Conservation (phyloP, 2,888 invertebrate species). For the Hemithea aestivaria region DNA sequence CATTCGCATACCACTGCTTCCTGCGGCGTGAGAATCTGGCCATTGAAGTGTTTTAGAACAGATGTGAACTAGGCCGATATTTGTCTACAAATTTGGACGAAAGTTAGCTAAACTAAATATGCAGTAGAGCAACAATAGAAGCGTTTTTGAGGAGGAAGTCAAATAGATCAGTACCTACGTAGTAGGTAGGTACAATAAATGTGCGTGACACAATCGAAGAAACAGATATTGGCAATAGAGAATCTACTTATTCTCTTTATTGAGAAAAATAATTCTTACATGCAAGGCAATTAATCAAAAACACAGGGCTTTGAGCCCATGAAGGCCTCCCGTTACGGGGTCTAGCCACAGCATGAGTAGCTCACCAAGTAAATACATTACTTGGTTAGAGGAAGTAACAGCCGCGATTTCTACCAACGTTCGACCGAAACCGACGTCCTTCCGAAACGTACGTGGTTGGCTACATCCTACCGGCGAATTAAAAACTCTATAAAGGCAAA, state of each 20-base stretch:
- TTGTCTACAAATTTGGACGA: not conserved
- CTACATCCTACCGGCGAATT: constrained; percentile 37
- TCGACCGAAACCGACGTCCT: constrained; percentile 41
- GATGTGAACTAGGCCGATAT: constrained; percentile 4
- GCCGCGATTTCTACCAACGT: constrained; percentile 56
- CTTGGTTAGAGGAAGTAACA: constrained; percentile 37
- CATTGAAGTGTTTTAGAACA: not conserved
- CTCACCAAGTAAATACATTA: not conserved
- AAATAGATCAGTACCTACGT: too few species aligned
- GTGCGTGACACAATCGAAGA: too few species aligned
- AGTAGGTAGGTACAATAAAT: too few species aligned
- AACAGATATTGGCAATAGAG: too few species aligned
- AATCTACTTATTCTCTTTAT: too few species aligned
- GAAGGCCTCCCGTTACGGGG: constrained; percentile 20
- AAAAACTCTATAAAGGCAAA: constrained; percentile 26
- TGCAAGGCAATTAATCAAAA: too few species aligned
- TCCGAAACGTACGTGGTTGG: constrained; percentile 39
- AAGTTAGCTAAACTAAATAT: too few species aligned
- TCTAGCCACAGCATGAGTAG: constrained; percentile 13
- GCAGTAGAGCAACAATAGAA: too few species aligned
- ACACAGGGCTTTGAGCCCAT: not conserved
- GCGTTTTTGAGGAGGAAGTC: too few species aligned
- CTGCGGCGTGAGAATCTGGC: constrained; percentile 6
- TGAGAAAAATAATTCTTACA: too few species aligned
- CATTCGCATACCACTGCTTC: constrained; percentile 6